Evolutionary conservation across 1,140 invertebrate species (phyloP).

Genomic region (Bathynomus jamesi): DNA sequence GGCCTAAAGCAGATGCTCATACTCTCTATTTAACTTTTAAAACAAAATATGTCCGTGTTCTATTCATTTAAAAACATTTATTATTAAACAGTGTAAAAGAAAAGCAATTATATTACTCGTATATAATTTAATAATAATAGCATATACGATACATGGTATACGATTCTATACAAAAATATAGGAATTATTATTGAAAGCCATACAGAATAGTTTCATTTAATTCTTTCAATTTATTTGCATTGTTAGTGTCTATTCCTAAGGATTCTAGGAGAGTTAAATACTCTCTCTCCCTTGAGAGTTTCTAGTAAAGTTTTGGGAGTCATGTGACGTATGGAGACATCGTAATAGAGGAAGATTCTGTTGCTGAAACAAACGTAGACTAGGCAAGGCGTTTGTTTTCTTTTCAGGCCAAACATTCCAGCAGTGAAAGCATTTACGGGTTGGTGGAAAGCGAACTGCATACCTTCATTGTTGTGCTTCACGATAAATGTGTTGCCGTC

Average conservation of each 20-base stretch:
- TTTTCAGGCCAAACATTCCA: slow-evolving; percentile 51
- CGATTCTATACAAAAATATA: neutral
- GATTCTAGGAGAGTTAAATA: slow-evolving; percentile 14
- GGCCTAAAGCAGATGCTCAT: too few relatives aligned
- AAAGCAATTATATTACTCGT: too few relatives aligned
- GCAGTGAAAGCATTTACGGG: slow-evolving; percentile 60
- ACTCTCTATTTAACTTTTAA: too few relatives aligned
- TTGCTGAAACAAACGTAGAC: slow-evolving; percentile 63
- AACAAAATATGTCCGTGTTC: too few relatives aligned
- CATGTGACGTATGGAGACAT: slow-evolving; percentile 39
- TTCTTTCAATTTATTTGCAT: slow-evolving; percentile 12
- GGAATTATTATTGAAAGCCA: slow-evolving; percentile 7
- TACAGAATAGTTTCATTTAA: slow-evolving; percentile 21
- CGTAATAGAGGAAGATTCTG: slow-evolving; percentile 51
- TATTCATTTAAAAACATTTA: too few relatives aligned
- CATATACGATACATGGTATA: too few relatives aligned
- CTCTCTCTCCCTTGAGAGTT: slow-evolving; percentile 14
- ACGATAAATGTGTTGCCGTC: slow-evolving; percentile 72
- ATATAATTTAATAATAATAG: too few relatives aligned
- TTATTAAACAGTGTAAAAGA: too few relatives aligned
- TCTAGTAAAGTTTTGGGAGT: slow-evolving; percentile 26
- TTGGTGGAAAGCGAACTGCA: slow-evolving; percentile 65
- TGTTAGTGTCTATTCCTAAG: slow-evolving; percentile 7
- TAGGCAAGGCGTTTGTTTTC: slow-evolving; percentile 49
- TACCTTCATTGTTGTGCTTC: slow-evolving; percentile 53